Percentiles rank a stretch among this genome's conserved stretches.
phyloP scores from a whole-genome alignment of 2,797 vertebrate genomes.

The Linurgus olivaceus region DNA sequence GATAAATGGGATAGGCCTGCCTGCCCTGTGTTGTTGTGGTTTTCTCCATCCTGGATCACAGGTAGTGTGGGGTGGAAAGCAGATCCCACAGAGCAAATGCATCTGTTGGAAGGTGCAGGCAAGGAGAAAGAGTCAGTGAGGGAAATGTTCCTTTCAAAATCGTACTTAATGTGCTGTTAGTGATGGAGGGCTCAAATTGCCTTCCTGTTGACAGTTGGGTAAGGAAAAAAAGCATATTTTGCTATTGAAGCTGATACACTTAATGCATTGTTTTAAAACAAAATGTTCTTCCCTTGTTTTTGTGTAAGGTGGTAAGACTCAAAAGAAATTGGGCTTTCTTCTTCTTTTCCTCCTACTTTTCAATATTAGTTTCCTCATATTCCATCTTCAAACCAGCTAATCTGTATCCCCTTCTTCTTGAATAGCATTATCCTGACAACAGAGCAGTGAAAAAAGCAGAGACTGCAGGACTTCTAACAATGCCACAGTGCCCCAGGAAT shows the following conservation, averaged over 20 bases:
- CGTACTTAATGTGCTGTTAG: not conserved
- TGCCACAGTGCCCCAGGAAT: conserved; percentile 37
- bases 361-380: not conserved
- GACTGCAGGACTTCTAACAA: conserved; percentile 44
- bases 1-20: not conserved
- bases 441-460: conserved; percentile 36
- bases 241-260: not conserved
- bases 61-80: not conserved
- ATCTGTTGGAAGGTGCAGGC: not conserved
- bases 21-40: not conserved
- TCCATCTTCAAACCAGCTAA: not conserved
- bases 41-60: not conserved
- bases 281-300: not conserved
- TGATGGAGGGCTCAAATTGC: not conserved
- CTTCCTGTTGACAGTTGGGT: not conserved
- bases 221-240: not conserved
- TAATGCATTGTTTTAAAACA: not conserved
- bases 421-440: conserved; percentile 38
- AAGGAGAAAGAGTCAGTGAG: not conserved
- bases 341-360: not conserved
- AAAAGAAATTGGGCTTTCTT: not conserved
- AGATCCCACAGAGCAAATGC: not conserved
- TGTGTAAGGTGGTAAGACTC: not conserved
- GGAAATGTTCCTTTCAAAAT: not conserved
- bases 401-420: conserved; percentile 34